Evolutionary conservation across 2,888 invertebrate species (phyloP).

Genomic region (Leptinotarsa rubiginosa): DNA sequence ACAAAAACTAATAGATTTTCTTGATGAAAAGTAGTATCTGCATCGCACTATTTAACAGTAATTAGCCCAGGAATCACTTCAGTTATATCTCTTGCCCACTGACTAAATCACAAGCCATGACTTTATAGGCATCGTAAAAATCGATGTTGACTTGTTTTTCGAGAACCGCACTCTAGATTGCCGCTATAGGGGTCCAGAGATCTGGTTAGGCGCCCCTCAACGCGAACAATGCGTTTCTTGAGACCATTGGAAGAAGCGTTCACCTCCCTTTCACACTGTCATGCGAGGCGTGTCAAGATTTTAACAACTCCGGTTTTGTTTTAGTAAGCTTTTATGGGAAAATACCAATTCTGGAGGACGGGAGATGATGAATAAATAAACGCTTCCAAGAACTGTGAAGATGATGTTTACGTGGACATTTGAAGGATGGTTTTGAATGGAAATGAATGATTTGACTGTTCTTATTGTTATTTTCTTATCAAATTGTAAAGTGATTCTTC

Average conservation of each 20-base stretch:
- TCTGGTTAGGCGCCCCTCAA: conserved; percentile 29
- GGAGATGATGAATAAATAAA: neutral
- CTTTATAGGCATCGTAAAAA: conserved; percentile 36
- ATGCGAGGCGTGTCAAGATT: conserved; percentile 35
- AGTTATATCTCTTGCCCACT: neutral
- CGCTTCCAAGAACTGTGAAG: neutral
- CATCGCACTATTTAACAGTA: neutral
- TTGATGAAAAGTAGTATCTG: neutral
- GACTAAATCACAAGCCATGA: conserved; percentile 3
- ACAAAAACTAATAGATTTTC: no score
- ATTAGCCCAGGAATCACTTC: no score
- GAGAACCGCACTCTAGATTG: conserved; percentile 37
- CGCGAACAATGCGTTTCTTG: conserved; percentile 29
- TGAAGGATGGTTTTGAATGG: neutral
- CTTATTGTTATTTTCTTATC: no score
- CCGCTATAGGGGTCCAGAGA: conserved; percentile 37
- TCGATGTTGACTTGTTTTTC: conserved; percentile 38
- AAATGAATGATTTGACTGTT: no score
- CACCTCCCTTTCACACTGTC: conserved; percentile 12
- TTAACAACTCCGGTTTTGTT: conserved; percentile 31
- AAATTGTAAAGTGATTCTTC: no score
- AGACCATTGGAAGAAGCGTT: conserved; percentile 9
- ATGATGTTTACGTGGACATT: neutral
- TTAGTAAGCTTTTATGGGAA: conserved; percentile 23
- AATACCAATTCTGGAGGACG: conserved; percentile 20